Evolutionary conservation across 2,888 invertebrate species (phyloP).

Genomic region (Chorisops tibialis): DNA sequence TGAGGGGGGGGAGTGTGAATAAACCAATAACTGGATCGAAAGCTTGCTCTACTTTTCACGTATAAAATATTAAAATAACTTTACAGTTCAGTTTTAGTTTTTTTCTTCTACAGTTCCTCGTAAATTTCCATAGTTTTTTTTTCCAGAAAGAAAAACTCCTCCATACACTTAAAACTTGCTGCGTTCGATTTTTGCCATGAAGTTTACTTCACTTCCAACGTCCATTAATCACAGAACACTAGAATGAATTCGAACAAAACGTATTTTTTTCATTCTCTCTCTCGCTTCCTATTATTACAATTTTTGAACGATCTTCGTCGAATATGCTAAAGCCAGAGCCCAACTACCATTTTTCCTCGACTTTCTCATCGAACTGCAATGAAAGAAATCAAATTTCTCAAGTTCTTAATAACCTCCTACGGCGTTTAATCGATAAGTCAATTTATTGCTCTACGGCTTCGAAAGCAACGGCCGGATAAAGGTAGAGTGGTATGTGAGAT

Average conservation of each 20-base stretch:
- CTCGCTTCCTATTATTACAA: neutral
- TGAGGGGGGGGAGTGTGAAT: too few species aligned
- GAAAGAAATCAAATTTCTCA: constrained; percentile 23
- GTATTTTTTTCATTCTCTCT: neutral
- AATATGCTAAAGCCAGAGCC: neutral
- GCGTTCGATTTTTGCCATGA: too few species aligned
- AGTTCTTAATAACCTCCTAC: constrained; percentile 23
- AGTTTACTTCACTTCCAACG: neutral
- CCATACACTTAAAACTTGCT: too few species aligned
- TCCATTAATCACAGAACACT: neutral
- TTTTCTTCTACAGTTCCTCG: too few species aligned
- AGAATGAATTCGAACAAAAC: neutral
- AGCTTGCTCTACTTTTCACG: too few species aligned
- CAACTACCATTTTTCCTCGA: neutral
- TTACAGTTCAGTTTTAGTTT: too few species aligned
- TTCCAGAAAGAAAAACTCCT: too few species aligned
- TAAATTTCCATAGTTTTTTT: too few species aligned
- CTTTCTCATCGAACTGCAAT: constrained; percentile 8
- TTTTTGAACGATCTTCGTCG: neutral
- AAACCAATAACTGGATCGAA: too few species aligned
- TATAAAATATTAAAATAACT: too few species aligned
- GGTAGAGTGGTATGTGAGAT: neutral
- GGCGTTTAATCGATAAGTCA: constrained; percentile 30
- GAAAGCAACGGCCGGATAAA: constrained; percentile 7
- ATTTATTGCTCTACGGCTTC: constrained; percentile 27